Conservation (phyloP, 2,113 vertebrate genomes). For the Ibidorhyncha struthersii region DNA sequence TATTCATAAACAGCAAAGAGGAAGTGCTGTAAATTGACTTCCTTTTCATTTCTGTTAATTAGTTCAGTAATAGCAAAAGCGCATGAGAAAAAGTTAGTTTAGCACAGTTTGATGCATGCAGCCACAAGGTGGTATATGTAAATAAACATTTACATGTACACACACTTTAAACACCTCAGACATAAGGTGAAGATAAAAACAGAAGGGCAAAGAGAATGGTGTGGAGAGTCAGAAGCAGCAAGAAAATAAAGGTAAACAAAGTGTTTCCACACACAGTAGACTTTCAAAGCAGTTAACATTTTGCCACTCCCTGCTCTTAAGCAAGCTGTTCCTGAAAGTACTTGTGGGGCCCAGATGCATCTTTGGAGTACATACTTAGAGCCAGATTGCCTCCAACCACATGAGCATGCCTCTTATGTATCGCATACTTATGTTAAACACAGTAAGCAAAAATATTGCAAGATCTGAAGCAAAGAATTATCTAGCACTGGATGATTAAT, state of each 20-base stretch:
- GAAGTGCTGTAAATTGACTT: neutral
- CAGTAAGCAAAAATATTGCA: neutral
- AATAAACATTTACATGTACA: neutral
- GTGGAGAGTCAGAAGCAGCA: neutral
- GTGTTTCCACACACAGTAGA: neutral
- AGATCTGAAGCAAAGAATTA: neutral
- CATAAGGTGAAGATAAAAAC: neutral
- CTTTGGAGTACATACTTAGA: neutral
- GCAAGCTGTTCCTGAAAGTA: neutral
- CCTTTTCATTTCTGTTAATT: neutral
- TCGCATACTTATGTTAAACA: neutral
- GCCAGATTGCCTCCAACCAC: neutral
- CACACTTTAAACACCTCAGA: neutral
- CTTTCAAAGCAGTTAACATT: neutral
- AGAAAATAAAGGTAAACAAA: neutral
- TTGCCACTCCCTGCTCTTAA: neutral
- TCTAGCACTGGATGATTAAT: neutral
- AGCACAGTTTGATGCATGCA: neutral
- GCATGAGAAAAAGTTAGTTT: neutral
- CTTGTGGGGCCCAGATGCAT: neutral
- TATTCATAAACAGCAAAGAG: neutral
- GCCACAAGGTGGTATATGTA: neutral
- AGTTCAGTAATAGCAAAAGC: neutral
- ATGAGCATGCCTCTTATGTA: rapidly evolving
- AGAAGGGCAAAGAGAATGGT: neutral